Evolutionary conservation across 2,113 vertebrate species (phyloP).

Genomic region (Chloropsis cyanopogon): DNA sequence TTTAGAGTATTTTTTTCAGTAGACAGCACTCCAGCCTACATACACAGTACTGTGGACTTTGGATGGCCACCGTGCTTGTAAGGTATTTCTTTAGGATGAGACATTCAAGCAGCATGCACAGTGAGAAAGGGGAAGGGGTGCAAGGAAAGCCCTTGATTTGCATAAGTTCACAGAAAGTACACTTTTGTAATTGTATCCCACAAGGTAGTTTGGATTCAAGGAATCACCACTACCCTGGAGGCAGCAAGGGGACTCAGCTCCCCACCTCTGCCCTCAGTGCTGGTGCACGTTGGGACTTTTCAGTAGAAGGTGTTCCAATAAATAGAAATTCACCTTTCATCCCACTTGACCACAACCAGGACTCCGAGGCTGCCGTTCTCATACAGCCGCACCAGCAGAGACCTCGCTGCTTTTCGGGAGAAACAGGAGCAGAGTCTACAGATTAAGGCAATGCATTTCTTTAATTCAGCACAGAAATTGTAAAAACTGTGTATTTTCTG

Average conservation of each 20-base stretch:
- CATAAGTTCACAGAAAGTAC: neutral
- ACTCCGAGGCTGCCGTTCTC: neutral
- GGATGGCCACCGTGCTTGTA: constrained; percentile 12
- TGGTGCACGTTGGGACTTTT: neutral
- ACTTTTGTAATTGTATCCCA: neutral
- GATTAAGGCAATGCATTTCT: constrained; percentile 44
- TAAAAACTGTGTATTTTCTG: neutral
- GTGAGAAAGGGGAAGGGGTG: neutral
- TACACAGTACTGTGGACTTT: neutral
- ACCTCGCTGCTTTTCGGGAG: neutral
- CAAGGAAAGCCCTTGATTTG: neutral
- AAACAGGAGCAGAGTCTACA: neutral
- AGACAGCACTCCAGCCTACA: constrained; percentile 65
- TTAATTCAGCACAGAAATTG: neutral
- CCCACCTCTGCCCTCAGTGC: neutral
- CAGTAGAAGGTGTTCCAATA: neutral
- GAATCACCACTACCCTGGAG: neutral
- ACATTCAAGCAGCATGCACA: constrained; percentile 36
- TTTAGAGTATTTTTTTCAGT: constrained; percentile 56
- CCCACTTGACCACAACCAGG: neutral
- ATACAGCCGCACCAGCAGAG: neutral
- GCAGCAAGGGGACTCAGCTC: neutral
- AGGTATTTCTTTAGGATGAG: neutral
- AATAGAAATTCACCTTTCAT: neutral
- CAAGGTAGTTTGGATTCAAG: neutral